These are phyloP conservation scores for Mythimna impura DNA, from an alignment of 2,888 invertebrate species.

Conservation along the genomic window DNA sequence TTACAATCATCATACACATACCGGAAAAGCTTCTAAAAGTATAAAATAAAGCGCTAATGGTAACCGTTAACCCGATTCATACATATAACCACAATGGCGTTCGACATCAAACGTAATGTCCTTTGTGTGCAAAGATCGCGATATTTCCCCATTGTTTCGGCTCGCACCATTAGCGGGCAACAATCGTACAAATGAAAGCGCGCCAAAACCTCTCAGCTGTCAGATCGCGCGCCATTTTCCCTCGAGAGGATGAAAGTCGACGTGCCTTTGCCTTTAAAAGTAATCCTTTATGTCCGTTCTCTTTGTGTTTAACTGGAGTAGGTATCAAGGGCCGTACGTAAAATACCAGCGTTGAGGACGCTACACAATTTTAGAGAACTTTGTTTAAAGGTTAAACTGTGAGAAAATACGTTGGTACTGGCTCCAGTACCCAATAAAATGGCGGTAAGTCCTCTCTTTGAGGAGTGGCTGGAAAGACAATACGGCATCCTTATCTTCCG, in stretches of 20 bases:
- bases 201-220: slow-evolving; percentile 81
- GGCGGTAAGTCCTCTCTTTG: no score
- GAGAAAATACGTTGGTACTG: slow-evolving; percentile 10
- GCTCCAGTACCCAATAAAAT: not conserved
- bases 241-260: slow-evolving; percentile 72
- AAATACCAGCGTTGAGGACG: slow-evolving; percentile 48
- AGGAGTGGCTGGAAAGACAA: no score
- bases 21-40: slow-evolving; percentile 21
- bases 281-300: slow-evolving; percentile 68
- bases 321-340: slow-evolving; percentile 53
- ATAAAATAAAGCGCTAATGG: slow-evolving; percentile 42
- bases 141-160: slow-evolving; percentile 85
- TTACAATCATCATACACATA: slow-evolving; percentile 9
- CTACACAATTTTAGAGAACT: slow-evolving; percentile 28
- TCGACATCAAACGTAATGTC: slow-evolving; percentile 84
- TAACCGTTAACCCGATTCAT: slow-evolving; percentile 49
- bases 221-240: slow-evolving; percentile 86
- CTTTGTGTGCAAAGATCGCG: slow-evolving; percentile 82
- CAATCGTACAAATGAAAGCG: slow-evolving; percentile 80
- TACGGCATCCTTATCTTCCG: no score
- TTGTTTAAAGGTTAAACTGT: slow-evolving; percentile 13
- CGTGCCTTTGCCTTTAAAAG: slow-evolving; percentile 70
- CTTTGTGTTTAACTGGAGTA: slow-evolving; percentile 62
- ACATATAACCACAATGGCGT: slow-evolving; percentile 73
- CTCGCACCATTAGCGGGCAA: slow-evolving; percentile 85